Evolutionary conservation across 2,113 vertebrate species (phyloP), one percentile per base, ranked within the genome.

Genomic region (Pampusana beccarii): DNA sequence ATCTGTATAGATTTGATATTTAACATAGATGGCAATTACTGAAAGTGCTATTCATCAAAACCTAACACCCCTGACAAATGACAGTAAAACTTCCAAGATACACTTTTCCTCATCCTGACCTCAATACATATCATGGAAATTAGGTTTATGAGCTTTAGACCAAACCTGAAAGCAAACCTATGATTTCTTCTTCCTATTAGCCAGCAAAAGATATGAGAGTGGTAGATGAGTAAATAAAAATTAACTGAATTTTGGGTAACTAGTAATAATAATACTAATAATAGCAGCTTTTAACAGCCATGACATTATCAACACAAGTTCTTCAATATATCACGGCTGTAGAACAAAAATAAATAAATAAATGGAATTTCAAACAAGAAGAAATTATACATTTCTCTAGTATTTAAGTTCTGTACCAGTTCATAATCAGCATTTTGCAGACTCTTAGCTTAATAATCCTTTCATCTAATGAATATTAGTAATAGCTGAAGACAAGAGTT

Each of bases 201-300:
- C 38, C 93, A 93, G 54, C 25, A 91, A 89, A 91, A 95, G 51
- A 93, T 85, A 94, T 40, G 51, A 90, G 33, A 60, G 13, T 85
- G 61, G 17, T n/a, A 93, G 57, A 95, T 95, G 61, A 96, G 36
- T 86, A 94, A 95, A 96, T 88, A 65, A 80, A 96, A 97, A 97
- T 95, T 90, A 97, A 96, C 42, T 92, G 64, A 81, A 71, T 95
- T 95, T 88, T 92, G 64, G 6, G 26, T 90, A 95, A 97, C 72
- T 56, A 97, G 95, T 88, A 97, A 92, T 86, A 95, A 86, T 67
- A 93, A 83, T 53, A n/a, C 83, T 17, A 88, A 72, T 60, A 56
- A 83, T 18, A 74, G 77, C 44, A 66, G 17, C 26, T 85, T 95
- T 96, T 93, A 89, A 94, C 16, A 95, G 78, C 70, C 80, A 94